A percentile compares a stretch with the other conserved stretches of the same genome.
phyloP scores from a whole-genome alignment of 2,113 vertebrate genomes.

The Actinemys pallida region DNA sequence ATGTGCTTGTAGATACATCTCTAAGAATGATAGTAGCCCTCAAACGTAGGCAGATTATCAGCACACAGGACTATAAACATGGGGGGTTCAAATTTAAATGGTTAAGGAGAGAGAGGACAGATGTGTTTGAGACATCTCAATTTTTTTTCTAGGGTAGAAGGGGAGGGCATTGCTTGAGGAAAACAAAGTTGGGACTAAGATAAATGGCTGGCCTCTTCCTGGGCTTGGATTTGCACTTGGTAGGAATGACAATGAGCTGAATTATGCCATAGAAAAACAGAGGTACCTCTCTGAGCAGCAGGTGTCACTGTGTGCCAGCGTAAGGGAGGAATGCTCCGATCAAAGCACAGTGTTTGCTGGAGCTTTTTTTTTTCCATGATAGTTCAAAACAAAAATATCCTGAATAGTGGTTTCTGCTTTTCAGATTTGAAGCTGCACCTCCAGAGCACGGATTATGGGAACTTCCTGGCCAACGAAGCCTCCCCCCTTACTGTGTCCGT shows the following conservation, averaged over 20 bases:
- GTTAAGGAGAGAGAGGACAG: not conserved
- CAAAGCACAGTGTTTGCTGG: not conserved
- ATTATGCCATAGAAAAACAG: rapidly evolving
- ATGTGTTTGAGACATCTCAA: not conserved
- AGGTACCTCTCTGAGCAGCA: not conserved
- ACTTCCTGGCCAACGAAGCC: slow-evolving; percentile 96
- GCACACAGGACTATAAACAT: not conserved
- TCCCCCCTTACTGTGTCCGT: slow-evolving; percentile 96
- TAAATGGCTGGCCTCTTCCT: not conserved
- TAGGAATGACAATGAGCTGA: not conserved
- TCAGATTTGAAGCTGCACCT: slow-evolving; percentile 96
- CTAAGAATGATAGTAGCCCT: not conserved
- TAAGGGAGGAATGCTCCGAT: not conserved
- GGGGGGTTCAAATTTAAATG: not conserved
- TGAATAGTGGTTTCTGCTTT: not conserved
- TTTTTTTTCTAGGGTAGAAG: not conserved
- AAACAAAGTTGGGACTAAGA: not conserved
- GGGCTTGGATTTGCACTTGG: rapidly evolving
- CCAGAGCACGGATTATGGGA: slow-evolving; percentile 98
- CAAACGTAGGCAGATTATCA: not conserved
- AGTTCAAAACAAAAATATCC: not conserved
- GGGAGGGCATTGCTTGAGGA: not conserved
- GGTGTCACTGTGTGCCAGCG: not conserved
- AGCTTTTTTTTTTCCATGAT: not conserved
- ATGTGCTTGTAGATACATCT: not conserved